phyloP scores from a whole-genome alignment of 2,113 vertebrate genomes.

The Butastur rufipennis region DNA sequence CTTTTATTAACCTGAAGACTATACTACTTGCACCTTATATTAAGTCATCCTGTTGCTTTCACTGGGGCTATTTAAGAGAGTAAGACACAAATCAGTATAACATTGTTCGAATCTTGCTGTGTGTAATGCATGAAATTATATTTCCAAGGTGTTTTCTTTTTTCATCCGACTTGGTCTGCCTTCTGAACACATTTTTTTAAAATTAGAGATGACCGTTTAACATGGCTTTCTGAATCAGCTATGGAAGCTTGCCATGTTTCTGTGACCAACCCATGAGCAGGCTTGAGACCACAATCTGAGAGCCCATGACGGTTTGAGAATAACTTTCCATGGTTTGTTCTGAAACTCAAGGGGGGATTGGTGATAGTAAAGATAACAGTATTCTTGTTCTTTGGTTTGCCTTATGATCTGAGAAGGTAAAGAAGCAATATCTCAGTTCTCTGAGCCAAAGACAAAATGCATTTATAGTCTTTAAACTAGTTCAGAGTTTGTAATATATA shows the following conservation, averaged over 20 bases:
- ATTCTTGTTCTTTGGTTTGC: background rate
- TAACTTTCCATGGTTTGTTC: background rate
- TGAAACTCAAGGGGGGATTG: background rate
- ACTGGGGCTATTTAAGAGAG: background rate
- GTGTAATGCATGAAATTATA: background rate
- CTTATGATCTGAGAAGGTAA: background rate
- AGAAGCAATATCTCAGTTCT: background rate
- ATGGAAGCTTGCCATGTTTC: background rate
- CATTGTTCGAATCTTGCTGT: background rate
- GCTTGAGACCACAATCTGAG: background rate
- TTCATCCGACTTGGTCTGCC: background rate
- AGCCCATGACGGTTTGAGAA: background rate
- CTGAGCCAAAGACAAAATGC: background rate
- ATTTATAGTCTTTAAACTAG: background rate
- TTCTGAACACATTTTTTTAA: background rate
- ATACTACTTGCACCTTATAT: background rate
- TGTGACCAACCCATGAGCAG: background rate
- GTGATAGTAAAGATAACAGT: background rate
- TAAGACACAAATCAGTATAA: fast-evolving
- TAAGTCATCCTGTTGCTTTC: background rate
- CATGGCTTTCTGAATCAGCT: background rate
- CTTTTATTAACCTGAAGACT: constrained; percentile 3
- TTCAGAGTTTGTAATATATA: background rate
- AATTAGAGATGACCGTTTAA: background rate
- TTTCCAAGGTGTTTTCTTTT: background rate